Evolutionary conservation across 2,888 invertebrate genomes (phyloP).

Genomic region (Lasioglossum vierecki): DNA sequence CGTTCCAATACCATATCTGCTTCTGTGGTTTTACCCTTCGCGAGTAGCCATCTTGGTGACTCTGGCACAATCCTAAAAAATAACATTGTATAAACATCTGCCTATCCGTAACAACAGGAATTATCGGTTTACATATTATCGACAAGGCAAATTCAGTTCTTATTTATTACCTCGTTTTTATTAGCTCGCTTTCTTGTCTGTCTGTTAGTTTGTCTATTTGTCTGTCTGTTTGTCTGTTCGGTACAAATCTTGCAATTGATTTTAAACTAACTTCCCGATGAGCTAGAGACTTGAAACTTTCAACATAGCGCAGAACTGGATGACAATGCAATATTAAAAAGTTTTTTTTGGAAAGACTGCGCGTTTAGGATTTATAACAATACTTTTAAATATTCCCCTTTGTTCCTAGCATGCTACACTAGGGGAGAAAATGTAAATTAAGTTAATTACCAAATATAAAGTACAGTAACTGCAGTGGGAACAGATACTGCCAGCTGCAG

Average conservation of each 20-base stretch:
- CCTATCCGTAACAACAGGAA: neutral
- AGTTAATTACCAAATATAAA: conserved; percentile 80
- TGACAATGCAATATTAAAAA: no score
- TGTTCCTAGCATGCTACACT: no score
- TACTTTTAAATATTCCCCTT: no score
- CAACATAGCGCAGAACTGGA: no score
- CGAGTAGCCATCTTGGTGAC: conserved; percentile 82
- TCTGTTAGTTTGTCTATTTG: no score
- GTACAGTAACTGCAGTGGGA: conserved; percentile 84
- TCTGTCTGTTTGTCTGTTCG: no score
- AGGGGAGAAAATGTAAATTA: neutral
- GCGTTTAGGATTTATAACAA: no score
- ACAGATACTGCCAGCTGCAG: conserved; percentile 85
- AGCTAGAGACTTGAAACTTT: no score
- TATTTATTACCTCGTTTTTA: neutral
- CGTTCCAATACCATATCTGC: conserved; percentile 79
- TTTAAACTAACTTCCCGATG: no score
- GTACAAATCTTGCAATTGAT: no score
- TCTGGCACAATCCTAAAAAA: conserved; percentile 82
- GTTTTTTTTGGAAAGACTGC: no score
- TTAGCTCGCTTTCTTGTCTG: no score
- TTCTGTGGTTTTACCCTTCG: conserved; percentile 78
- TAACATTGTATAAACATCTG: neutral
- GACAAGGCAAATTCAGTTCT: neutral
- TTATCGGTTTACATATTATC: neutral